Conservation (phyloP, 2,113 vertebrate species). For the Vulpes ferrilata region DNA sequence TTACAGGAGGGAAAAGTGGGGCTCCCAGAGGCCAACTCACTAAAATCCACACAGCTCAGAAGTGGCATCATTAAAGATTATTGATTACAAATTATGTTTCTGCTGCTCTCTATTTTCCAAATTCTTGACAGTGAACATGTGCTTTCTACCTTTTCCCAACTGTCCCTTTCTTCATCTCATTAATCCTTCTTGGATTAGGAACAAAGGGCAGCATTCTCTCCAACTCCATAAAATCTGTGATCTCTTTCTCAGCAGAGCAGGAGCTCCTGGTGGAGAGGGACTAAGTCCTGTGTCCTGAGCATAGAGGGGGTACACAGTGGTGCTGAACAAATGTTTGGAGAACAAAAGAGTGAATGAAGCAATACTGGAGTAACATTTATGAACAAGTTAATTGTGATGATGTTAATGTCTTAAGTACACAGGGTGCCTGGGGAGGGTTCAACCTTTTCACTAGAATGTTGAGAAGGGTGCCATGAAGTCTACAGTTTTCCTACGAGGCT, state of each 20-base stretch:
- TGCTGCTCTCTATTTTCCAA: slow-evolving; percentile 25
- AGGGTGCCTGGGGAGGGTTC: background rate
- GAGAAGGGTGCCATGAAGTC: background rate
- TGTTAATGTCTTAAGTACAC: background rate
- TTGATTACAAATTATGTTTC: slow-evolving; percentile 35
- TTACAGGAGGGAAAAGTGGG: slow-evolving; percentile 50
- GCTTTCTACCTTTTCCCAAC: slow-evolving; percentile 17
- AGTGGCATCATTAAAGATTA: slow-evolving; percentile 31
- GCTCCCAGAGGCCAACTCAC: background rate
- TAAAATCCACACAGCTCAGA: slow-evolving; percentile 47
- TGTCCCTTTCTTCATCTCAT: slow-evolving; percentile 38
- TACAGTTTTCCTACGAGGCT: background rate
- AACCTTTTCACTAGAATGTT: background rate
- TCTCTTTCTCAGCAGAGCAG: slow-evolving; percentile 10
- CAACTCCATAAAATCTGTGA: slow-evolving; percentile 22
- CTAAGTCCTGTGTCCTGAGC: background rate
- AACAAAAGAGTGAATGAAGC: slow-evolving; percentile 28
- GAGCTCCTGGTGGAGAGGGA: background rate
- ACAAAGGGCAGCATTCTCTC: slow-evolving; percentile 55
- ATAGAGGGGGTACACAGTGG: background rate
- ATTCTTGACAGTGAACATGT: background rate
- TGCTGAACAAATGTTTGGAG: background rate
- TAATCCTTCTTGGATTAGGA: slow-evolving; percentile 24
- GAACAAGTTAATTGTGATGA: background rate
- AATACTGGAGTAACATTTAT: slow-evolving; percentile 15